Conservation (phyloP, 2,888 invertebrate genomes). For the Eristalis arbustorum region DNA sequence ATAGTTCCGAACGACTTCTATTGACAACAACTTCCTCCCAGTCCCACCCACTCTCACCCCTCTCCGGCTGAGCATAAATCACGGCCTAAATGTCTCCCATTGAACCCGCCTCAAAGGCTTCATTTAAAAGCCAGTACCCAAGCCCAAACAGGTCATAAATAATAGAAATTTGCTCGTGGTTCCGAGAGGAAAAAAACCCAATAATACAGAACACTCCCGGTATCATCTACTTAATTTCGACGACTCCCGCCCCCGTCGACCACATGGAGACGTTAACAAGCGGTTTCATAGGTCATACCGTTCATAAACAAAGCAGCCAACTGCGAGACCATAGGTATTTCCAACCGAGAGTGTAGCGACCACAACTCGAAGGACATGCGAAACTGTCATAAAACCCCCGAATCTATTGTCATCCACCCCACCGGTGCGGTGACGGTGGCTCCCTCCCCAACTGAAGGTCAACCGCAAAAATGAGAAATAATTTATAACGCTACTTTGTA, state of each 20-base stretch:
- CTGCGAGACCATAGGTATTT: not conserved
- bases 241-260: conserved; percentile 38
- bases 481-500: conserved; percentile 70
- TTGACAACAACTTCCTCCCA: not conserved
- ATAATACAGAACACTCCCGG: conserved; percentile 56
- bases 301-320: conserved; percentile 49
- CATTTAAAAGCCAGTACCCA: conserved; percentile 14
- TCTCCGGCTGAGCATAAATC: not conserved
- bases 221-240: conserved; percentile 63
- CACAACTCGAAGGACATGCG: conserved; percentile 61
- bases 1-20: not conserved
- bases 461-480: conserved; percentile 64
- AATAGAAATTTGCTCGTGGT: not conserved
- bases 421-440: not conserved
- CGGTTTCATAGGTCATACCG: conserved; percentile 58
- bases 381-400: conserved; percentile 63
- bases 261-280: conserved; percentile 34
- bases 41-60: not conserved
- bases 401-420: conserved; percentile 38
- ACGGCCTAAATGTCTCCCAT: not conserved
- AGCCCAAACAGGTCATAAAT: conserved; percentile 58
- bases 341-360: not conserved
- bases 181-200: not conserved
- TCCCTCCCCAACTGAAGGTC: conserved; percentile 48
- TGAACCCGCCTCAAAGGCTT: not conserved